These are phyloP conservation scores for Felis chaus DNA, from an alignment of 2,113 vertebrate species.

Conservation along the genomic window DNA sequence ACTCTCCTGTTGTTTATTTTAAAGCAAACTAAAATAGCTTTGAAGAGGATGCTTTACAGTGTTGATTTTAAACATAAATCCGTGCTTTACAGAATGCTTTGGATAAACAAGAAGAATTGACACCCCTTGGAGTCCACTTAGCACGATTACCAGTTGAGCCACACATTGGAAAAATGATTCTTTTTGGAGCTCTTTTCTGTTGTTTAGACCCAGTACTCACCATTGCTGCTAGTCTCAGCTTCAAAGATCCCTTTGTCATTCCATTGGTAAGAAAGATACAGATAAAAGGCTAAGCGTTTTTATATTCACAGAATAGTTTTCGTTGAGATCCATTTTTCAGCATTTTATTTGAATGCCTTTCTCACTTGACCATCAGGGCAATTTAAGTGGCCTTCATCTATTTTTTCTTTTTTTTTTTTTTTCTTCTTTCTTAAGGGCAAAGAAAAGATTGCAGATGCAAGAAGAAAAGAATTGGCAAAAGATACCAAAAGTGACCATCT, in stretches of 20 bases:
- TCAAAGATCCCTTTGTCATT: conserved; percentile 99
- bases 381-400: not conserved
- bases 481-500: conserved; percentile 96
- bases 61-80: not conserved
- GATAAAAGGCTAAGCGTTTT: not conserved
- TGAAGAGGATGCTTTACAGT: not conserved
- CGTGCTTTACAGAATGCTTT: conserved; percentile 91
- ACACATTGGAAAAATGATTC: conserved; percentile 98
- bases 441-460: conserved; percentile 96
- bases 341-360: not conserved
- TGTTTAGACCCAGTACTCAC: conserved; percentile 96
- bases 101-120: conserved; percentile 93
- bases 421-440: conserved; percentile 89
- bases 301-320: not conserved
- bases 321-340: not conserved
- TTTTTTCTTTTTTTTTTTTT: conserved; percentile 47
- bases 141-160: conserved; percentile 96
- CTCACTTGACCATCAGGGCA: not conserved
- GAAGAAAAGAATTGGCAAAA: conserved; percentile 91
- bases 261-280: conserved; percentile 89
- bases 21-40: not conserved
- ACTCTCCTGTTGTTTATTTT: not conserved
- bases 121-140: conserved; percentile 94
- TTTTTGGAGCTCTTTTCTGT: conserved; percentile 96
- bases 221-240: conserved; percentile 98